Conservation (phyloP, 2,888 invertebrate genomes). For the Leptothorax acervorum region DNA sequence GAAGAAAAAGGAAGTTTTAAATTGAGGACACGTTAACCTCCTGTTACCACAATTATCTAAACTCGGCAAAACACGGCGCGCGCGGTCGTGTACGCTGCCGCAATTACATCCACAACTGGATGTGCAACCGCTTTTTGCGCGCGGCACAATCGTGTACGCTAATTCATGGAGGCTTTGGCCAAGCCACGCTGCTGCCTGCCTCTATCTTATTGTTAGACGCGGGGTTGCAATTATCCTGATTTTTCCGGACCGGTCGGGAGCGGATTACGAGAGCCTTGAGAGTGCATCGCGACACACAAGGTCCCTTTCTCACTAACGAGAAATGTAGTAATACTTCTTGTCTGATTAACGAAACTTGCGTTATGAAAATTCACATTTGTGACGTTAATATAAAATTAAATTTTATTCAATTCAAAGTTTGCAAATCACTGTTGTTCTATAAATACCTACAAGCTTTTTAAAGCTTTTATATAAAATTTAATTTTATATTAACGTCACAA, state of each 20-base stretch:
- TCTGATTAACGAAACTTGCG: neutral
- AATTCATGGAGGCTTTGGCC: slow-evolving; percentile 38
- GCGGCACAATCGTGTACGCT: slow-evolving; percentile 45
- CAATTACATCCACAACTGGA: slow-evolving; percentile 51
- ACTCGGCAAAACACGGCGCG: slow-evolving; percentile 45
- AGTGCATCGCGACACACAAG: neutral
- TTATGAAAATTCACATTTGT: neutral
- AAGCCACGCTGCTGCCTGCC: slow-evolving; percentile 12
- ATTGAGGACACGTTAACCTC: slow-evolving; percentile 50
- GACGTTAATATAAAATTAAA: neutral
- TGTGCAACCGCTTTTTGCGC: slow-evolving; percentile 52
- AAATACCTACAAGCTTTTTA: neutral
- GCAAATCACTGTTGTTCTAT: neutral
- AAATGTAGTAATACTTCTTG: slow-evolving; percentile 1
- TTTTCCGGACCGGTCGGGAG: slow-evolving; percentile 31
- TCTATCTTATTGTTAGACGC: slow-evolving; percentile 44
- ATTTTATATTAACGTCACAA: no score
- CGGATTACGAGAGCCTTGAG: slow-evolving; percentile 12
- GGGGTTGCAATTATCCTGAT: slow-evolving; percentile 34
- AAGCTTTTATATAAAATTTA: no score
- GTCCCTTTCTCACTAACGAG: neutral
- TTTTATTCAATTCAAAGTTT: neutral
- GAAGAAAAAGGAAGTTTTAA: neutral
- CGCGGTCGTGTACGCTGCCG: slow-evolving; percentile 29
- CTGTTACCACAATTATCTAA: slow-evolving; percentile 56